A percentile compares a stretch with the other conserved stretches of the same genome.
These are phyloP conservation scores for Caradrina kadenii DNA, from an alignment of 2,888 invertebrate genomes.

Conservation along the genomic window DNA sequence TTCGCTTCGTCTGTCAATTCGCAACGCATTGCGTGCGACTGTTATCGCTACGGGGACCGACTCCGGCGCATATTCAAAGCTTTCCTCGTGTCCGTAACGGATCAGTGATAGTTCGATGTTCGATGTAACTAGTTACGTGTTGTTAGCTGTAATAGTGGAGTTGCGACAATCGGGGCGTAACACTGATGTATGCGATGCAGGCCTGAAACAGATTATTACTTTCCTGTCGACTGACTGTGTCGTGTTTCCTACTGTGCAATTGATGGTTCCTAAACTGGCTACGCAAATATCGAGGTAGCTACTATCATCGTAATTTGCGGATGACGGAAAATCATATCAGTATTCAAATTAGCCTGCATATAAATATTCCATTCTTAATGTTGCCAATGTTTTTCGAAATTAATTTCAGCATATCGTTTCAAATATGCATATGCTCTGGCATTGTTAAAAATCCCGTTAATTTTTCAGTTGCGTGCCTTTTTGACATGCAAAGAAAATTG, in stretches of 20 bases:
- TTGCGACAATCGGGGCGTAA: constrained; percentile 58
- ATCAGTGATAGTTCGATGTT: constrained; percentile 41
- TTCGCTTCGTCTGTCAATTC: constrained; percentile 61
- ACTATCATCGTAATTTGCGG: not conserved
- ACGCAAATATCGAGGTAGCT: not conserved
- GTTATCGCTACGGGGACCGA: constrained; percentile 65
- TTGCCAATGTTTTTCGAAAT: not conserved
- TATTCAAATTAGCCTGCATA: not conserved
- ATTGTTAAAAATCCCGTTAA: constrained; percentile 10
- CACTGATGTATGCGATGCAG: constrained; percentile 44
- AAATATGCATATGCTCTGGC: not conserved
- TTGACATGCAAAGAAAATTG: constrained; percentile 40
- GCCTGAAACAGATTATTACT: constrained; percentile 38
- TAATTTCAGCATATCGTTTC: not conserved
- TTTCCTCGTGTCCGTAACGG: constrained; percentile 47
- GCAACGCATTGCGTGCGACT: constrained; percentile 62
- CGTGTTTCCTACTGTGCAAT: constrained; percentile 16
- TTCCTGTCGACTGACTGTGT: constrained; percentile 43
- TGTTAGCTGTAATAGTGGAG: constrained; percentile 47
- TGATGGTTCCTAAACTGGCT: constrained; percentile 12
- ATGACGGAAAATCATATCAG: too few relatives aligned
- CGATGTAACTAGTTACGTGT: constrained; percentile 55
- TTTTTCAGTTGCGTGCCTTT: constrained; percentile 39
- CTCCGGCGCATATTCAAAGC: constrained; percentile 61
- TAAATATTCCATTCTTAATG: not conserved